Evolutionary conservation across 2,888 invertebrate genomes (phyloP), one percentile per base, ranked within the genome.

Genomic region (Aspidiotus destructor): DNA sequence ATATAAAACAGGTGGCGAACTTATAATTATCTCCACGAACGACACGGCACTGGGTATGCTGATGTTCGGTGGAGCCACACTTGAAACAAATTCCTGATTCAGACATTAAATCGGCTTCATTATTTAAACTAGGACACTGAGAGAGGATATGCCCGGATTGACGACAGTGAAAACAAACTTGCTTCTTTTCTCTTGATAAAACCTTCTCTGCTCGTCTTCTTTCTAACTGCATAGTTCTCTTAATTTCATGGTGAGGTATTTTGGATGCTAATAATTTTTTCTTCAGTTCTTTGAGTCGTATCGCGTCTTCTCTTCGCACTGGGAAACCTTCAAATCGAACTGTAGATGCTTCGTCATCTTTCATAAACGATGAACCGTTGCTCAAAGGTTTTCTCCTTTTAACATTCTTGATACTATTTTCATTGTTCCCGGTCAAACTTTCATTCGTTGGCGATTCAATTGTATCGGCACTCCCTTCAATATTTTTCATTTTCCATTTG

Each of bases 61-160:
- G 84, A 75, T 93, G 93, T 76, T 92, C 92, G 7, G 89, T 89
- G 0, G 92, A 92, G 0, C 93, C 93, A 78, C 93, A 93, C 77
- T 92, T 92, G 75, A 88, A 92, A 75, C 92, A 92, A 61, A 92
- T 84, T 8, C 88, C 89, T 62, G 83, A 83, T 7, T 80, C 81
- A 0, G 54, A 11, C 78, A 76, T 67, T 74, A 72, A 16, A 78
- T 78, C 52, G 79, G 78, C 74, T 81, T 80, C 73, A 82, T 57
- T 60, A 9, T 69, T 42, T 13, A 86, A 75, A 62, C 86, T 83
- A 0, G 92, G 91, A 78, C 93, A 93, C 71, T 91, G 88, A 0
- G 88, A 85, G 44, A 92, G 78, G 73, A 85, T 83, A 75, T 93
- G 93, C 0, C 92, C 92, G 8, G 86, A 82, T 77, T 86, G 83